These are phyloP conservation scores for Drosophila histrio DNA, from an alignment of 2,888 invertebrate species.

Conservation along the genomic window DNA sequence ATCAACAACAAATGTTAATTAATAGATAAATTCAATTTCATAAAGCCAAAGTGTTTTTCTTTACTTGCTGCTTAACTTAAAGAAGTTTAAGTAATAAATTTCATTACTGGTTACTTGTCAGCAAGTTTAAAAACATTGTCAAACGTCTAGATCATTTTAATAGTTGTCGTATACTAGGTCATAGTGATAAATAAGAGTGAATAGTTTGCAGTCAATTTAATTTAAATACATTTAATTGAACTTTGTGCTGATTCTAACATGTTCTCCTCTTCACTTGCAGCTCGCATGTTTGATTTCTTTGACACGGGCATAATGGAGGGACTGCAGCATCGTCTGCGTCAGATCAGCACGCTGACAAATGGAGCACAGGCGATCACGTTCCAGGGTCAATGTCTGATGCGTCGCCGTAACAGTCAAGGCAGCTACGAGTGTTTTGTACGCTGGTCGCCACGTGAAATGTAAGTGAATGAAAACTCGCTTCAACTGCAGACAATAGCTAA, in stretches of 20 bases:
- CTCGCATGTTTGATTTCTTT: constrained; percentile 96
- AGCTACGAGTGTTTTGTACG: constrained; percentile 90
- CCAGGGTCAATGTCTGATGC: constrained; percentile 89
- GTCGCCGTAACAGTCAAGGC: constrained; percentile 87
- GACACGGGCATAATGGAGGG: constrained; percentile 97
- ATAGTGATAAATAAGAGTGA: too few species aligned
- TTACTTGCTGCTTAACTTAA: too few species aligned
- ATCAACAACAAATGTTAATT: too few species aligned
- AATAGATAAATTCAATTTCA: too few species aligned
- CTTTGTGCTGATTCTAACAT: neutral
- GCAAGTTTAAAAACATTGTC: too few species aligned
- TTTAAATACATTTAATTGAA: too few species aligned
- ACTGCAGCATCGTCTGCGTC: constrained; percentile 91
- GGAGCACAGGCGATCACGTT: constrained; percentile 89
- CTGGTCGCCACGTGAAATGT: constrained; percentile 95
- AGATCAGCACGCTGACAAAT: constrained; percentile 87
- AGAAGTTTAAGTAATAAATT: too few species aligned
- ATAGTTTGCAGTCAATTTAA: too few species aligned
- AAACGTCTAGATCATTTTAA: too few species aligned
- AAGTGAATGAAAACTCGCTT: constrained; percentile 85
- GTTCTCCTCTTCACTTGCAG: constrained; percentile 85
- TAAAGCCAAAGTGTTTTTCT: too few species aligned
- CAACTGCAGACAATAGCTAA: neutral
- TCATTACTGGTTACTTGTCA: too few species aligned
- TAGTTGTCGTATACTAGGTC: too few species aligned